A percentile compares a stretch with the other conserved stretches of the same genome.
Conservation (phyloP, 2,113 vertebrate species). For the Pteruthius melanotis region DNA sequence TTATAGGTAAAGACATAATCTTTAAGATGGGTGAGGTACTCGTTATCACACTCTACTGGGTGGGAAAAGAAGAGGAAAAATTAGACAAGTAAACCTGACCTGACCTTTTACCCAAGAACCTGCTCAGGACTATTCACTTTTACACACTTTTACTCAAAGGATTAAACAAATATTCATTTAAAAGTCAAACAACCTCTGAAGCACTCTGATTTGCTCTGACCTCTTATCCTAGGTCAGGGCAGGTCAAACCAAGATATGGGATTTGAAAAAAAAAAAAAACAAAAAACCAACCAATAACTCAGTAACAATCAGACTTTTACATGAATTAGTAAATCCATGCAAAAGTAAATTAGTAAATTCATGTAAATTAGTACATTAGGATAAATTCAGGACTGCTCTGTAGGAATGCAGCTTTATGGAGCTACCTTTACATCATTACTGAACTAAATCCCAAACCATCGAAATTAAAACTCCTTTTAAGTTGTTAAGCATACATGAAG, state of each 20-base stretch:
- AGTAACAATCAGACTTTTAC: neutral
- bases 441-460: neutral
- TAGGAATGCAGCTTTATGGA: neutral
- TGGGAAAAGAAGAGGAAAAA: slow-evolving; percentile 5
- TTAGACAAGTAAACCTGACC: slow-evolving; percentile 9
- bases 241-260: slow-evolving; percentile 32
- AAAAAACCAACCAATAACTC: neutral
- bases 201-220: slow-evolving; percentile 1
- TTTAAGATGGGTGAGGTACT: neutral
- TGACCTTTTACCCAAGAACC: slow-evolving; percentile 41
- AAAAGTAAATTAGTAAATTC: too few species aligned
- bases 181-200: slow-evolving; percentile 43
- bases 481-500: neutral
- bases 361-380: too few species aligned
- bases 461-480: neutral
- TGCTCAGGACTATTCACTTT: slow-evolving; percentile 38
- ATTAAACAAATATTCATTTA: slow-evolving; percentile 51
- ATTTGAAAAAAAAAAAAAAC: neutral
- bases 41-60: neutral
- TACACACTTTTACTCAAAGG: slow-evolving; percentile 55
- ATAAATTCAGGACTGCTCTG: neutral
- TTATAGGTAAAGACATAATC: neutral
- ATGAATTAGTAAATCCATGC: neutral
- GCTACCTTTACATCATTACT: neutral
- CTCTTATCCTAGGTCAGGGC: slow-evolving; percentile 8